Percentiles rank a stretch among this genome's conserved stretches.
phyloP scores from a whole-genome alignment of 2,888 invertebrate genomes.

The Oconnorella tubifera region DNA sequence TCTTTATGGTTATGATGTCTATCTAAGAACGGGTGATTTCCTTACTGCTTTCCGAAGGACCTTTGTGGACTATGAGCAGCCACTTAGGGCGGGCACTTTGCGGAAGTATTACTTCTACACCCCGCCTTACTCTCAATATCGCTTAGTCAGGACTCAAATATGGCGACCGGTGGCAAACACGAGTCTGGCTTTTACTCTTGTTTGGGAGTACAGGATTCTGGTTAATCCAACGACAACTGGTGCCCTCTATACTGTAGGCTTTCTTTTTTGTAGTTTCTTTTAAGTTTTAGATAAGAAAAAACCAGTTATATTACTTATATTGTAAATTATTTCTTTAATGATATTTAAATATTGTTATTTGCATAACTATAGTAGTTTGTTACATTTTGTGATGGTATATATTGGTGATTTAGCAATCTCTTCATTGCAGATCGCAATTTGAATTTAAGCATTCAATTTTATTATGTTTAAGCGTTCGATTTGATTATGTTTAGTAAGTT shows the following conservation, averaged over 20 bases:
- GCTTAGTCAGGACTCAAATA: neutral
- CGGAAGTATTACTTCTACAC: conserved; percentile 2
- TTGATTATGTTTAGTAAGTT: no score
- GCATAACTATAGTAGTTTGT: no score
- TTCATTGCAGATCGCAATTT: no score
- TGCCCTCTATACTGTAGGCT: conserved; percentile 1
- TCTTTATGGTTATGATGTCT: neutral
- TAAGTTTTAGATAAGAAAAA: no score
- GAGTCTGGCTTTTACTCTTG: neutral
- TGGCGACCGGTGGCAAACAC: neutral
- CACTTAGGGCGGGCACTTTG: neutral
- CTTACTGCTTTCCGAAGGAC: neutral
- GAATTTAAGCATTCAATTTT: no score
- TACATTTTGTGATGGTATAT: no score
- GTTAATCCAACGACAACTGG: neutral
- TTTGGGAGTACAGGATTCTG: conserved; percentile 3
- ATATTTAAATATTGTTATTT: no score
- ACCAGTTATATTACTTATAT: no score
- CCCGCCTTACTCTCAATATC: neutral
- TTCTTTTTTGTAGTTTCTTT: neutral
- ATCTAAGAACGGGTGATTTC: neutral
- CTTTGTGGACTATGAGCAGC: neutral
- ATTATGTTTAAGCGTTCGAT: no score
- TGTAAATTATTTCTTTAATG: no score
- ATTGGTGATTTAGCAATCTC: no score